phyloP scores from a whole-genome alignment of 2,888 invertebrate species.

The Stenolophus ochropezus region DNA sequence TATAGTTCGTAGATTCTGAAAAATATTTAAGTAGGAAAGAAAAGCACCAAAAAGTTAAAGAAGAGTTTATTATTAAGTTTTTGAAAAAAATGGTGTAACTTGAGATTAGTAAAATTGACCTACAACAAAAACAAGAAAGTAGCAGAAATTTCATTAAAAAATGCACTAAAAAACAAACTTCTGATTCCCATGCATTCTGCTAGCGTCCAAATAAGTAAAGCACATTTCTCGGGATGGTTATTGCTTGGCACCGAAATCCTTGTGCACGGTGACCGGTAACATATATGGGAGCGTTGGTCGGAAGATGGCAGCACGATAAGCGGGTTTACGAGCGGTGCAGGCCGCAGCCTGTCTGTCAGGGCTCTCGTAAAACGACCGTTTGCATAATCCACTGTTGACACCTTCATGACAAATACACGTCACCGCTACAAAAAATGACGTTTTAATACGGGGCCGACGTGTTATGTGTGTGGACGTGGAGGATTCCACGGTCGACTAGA shows the following conservation, averaged over 20 bases:
- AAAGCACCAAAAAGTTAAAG: no score
- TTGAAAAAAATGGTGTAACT: no score
- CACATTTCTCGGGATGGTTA: conserved; percentile 20
- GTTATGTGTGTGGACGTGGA: conserved; percentile 36
- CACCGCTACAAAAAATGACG: conserved; percentile 62
- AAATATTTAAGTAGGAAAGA: no score
- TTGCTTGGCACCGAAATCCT: background rate
- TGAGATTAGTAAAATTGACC: no score
- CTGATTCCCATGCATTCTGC: background rate
- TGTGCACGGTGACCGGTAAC: background rate
- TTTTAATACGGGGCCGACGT: no score
- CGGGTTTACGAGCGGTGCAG: conserved; percentile 26
- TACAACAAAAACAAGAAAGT: no score
- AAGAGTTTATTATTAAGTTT: no score
- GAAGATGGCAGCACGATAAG: conserved; percentile 37
- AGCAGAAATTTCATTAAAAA: no score
- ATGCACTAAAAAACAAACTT: background rate
- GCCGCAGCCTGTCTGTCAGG: conserved; percentile 50
- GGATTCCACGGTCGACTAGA: no score
- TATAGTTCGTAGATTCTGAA: no score
- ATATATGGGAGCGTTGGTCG: conserved; percentile 33
- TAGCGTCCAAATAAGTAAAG: background rate
- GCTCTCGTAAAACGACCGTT: conserved; percentile 57
- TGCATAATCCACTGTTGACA: conserved; percentile 64
- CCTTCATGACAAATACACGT: conserved; percentile 64